Base-by-base conservation (phyloP, 2,797 vertebrate species). In the Enteromius radiatus region DNA sequence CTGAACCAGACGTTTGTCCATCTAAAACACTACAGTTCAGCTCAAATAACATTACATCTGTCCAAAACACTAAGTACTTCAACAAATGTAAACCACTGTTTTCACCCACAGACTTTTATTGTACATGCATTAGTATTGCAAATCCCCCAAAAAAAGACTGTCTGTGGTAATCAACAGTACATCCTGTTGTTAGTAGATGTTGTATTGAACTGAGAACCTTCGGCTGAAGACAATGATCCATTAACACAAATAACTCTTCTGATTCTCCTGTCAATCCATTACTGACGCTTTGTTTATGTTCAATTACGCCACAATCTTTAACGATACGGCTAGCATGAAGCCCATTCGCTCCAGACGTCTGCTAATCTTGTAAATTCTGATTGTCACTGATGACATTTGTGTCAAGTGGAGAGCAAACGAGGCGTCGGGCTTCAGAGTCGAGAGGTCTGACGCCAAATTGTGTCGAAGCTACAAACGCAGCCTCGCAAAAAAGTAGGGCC, bases 361-460 rank as follows among this genome's bases (percentile, higher is more conserved):
- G 61, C 67, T 59, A 87, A 82, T 54, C 61, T 59, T 63, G 70
- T 79, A 77, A 85, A 86, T 79, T 83, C 78, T 86, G 81, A 88
- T 85, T 84, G 85, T 85, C 85, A 85, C 84, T 86, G 81, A 88
- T 86, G 87, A 86, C 84, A 85, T 88, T 86, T 88, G 84, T 88
- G 85, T 88, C 76, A 86, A 86, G 85, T 84, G 81, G 69, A 76
- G 56, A 82, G 84, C 84, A 86, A 86, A 85, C 83, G 77, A 85
- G 76, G 74, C 75, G 85, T 67, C 63, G 45, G 78, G 23, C 80
- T 81, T 85, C 33, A 59, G 82, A 80, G 64, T 84, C 74, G 61
- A 79, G 86, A 80, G 84, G 79, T 81, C 67, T 86, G 84, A 82
- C 68, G 56, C 49, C 64, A 67, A 79, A 79, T 80, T 68, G 71